Percentiles rank a stretch among this genome's conserved stretches.
Conservation (phyloP, 2,113 vertebrate genomes). For the Brevimyrus niger region DNA sequence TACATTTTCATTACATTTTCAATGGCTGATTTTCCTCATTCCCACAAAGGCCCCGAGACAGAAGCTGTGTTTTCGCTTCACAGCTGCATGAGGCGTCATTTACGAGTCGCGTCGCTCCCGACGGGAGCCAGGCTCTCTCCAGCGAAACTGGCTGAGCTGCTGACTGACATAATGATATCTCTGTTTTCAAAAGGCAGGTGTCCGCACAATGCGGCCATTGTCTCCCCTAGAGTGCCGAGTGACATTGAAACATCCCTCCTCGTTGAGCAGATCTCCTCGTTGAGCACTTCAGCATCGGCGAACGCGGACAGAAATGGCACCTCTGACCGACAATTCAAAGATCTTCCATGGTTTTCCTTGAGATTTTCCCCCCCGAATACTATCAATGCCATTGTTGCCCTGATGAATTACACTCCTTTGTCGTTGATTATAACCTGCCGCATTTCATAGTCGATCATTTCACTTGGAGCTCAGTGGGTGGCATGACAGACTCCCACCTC, state of each 20-base stretch:
- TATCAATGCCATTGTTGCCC: neutral
- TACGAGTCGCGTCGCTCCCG: neutral
- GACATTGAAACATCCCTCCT: neutral
- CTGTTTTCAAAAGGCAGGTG: slow-evolving; percentile 1
- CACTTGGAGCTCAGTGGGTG: neutral
- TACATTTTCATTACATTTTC: neutral
- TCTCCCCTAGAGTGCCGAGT: neutral
- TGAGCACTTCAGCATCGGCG: neutral
- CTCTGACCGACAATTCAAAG: neutral
- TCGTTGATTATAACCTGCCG: neutral
- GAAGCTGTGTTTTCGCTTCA: neutral
- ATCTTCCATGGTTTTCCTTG: neutral
- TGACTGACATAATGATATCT: neutral
- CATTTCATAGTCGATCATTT: neutral
- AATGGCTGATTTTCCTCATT: neutral
- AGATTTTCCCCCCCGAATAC: neutral
- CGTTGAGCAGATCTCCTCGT: neutral
- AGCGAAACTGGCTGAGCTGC: neutral
- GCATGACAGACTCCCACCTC: neutral
- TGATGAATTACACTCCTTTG: neutral
- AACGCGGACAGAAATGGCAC: neutral
- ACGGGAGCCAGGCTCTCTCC: neutral
- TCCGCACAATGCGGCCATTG: neutral
- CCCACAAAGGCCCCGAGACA: neutral
- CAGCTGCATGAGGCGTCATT: neutral